These are phyloP conservation scores for Amblyopsis hoosieri DNA, from an alignment of 2,797 vertebrate species.

Conservation along the genomic window DNA sequence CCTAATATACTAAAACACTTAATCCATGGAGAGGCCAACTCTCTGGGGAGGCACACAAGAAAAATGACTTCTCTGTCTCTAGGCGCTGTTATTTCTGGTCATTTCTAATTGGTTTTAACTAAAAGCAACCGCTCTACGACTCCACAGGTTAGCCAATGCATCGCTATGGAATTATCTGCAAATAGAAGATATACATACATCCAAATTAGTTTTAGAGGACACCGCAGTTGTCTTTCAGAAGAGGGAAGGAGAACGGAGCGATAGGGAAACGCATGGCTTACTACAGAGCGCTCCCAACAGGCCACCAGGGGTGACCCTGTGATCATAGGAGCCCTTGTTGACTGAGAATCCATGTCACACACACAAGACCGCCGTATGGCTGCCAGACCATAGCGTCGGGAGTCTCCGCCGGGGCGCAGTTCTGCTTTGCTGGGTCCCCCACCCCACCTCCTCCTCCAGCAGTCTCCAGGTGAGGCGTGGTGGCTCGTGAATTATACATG, in stretches of 20 bases:
- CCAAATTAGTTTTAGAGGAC: slow-evolving; percentile 85
- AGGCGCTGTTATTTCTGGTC: slow-evolving; percentile 88
- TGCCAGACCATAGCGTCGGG: slow-evolving; percentile 44
- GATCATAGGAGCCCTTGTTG: slow-evolving; percentile 46
- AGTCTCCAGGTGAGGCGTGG: slow-evolving; percentile 79
- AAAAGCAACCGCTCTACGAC: slow-evolving; percentile 82
- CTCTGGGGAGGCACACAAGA: slow-evolving; percentile 81
- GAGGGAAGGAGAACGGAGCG: slow-evolving; percentile 61
- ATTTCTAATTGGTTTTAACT: slow-evolving; percentile 90
- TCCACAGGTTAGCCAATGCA: slow-evolving; percentile 83
- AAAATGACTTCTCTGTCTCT: slow-evolving; percentile 87
- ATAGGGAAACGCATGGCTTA: slow-evolving; percentile 40
- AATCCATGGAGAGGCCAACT: slow-evolving; percentile 83
- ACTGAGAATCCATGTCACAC: slow-evolving; percentile 48
- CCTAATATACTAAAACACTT: slow-evolving; percentile 87
- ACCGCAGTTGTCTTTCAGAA: slow-evolving; percentile 74
- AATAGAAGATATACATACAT: slow-evolving; percentile 86
- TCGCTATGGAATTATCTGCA: slow-evolving; percentile 80
- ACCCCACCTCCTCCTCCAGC: background rate
- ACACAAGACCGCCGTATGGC: slow-evolving; percentile 53
- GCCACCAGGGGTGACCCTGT: slow-evolving; percentile 63
- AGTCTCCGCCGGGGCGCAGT: slow-evolving; percentile 25
- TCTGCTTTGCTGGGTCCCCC: slow-evolving; percentile 62
- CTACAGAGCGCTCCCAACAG: slow-evolving; percentile 29
- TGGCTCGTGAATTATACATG: slow-evolving; percentile 82